Base-by-base conservation (phyloP, 2,113 vertebrate species). In the Oncorhynchus clarkii region DNA sequence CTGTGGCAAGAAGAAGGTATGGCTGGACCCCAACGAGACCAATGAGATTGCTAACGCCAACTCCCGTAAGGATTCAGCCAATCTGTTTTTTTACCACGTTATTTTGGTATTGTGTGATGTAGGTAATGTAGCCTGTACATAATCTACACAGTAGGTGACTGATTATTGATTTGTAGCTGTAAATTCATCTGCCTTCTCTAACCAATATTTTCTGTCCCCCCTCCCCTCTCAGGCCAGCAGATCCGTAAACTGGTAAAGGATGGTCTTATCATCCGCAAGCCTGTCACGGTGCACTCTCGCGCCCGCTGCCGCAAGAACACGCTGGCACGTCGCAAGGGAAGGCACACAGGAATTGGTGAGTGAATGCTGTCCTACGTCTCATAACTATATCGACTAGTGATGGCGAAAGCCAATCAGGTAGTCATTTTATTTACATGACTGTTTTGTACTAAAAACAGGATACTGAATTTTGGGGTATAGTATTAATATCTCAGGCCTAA, bases 21-120 rank as follows among this genome's bases (percentile, higher is more conserved):
- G 97, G 97, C 83, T 99, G 86, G 97, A 99, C 75, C 97, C 97
- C 69, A 99, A 99, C 6, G 97, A 99, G 84, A 99, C 97, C 80
- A 98, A 99, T 5, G 97, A 99, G 91, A 99, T 99, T 62, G 96
- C 97, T 82, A 99, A 98, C 1, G 97, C 97, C 69, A 99, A 99
- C 86, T 99, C 97, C 3, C 96, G 97, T 99, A 86, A 91, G 87
- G 70, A 1, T 27, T 26, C 4, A 18, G 1, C 1, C 20, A 11
- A 11, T 45, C 39, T 45, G 34, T 39, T 39, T 2, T 62, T 71
- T 5, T n/a, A 9, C 7, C 20, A 5, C 6, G 9, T 62, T 24
- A 24, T 22, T 62, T 22, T 62, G 16, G 51, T 54, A 16, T 14
- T 4, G 12, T 54, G 14, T 54, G 49, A 16, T 54, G 12, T 18